Base-by-base conservation (phyloP, 92 coral and sea anemone species). In the Metridium senile region DNA sequence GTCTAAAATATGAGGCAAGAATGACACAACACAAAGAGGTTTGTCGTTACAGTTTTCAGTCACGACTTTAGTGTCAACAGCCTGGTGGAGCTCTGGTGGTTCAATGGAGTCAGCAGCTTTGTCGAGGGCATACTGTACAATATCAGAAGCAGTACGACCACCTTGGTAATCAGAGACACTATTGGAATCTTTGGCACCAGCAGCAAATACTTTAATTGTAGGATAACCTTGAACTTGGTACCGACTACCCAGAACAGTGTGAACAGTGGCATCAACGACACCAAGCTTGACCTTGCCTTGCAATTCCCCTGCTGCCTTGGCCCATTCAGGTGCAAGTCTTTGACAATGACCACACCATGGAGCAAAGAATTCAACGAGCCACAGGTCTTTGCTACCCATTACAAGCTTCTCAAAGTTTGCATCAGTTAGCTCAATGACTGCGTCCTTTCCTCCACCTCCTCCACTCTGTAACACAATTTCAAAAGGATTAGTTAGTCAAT, bases 271-370 rank as follows among this genome's bases (percentile, higher is more conserved):
- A 87, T 95, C 98, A 31, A 95, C 58, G 1, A 97, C 97, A 27
- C 91, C 97, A 73, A 95, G 85, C 67, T 89, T 92, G 18, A 87
- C 93, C 46, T 95, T 95, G 71, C 97, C 98, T 66, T 95, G 86
- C 46, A 95, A 81, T 67, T 95, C 97, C 9, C 85, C 66, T 3
- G 98, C 98, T 18, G 87, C 98, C 78, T 95, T 95, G 49, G 88
- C 92, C 98, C 98, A 95, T 63, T 95, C 98, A 10, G 98, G 98
- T 47, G 93, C 97, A 57, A 95, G 89, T 20, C 97, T 82, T 70
- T 95, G 98, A 64, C 98, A 95, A 59, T 95, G 98, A 27, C 98
- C 98, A 92, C 98, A 95, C 98, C 98, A 94, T 30, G 98, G 98
- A 66, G 98, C 98, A 72, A 92, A 94, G 89, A 94, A 94, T 51